Evolutionary conservation across 1,140 invertebrate genomes (phyloP).

Genomic region (Hypothenemus hampei): DNA sequence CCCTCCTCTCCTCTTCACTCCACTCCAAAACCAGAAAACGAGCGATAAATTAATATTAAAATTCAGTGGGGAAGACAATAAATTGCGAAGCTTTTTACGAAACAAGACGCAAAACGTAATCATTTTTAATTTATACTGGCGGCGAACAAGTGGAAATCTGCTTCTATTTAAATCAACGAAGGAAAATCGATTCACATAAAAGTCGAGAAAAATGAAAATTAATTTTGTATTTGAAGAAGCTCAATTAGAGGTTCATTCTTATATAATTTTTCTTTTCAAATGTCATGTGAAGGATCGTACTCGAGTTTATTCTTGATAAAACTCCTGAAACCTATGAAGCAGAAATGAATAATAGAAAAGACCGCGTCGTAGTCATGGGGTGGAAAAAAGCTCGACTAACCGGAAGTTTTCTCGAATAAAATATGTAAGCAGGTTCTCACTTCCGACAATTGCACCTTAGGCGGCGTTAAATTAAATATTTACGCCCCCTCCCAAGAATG

Average conservation of each 20-base stretch:
- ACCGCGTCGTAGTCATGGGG: neutral
- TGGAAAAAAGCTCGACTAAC: constrained; percentile 11
- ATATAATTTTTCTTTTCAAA: no score
- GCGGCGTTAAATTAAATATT: constrained; percentile 26
- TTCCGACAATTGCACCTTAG: constrained; percentile 22
- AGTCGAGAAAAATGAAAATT: no score
- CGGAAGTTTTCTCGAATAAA: constrained; percentile 15
- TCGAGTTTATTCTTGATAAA: constrained; percentile 11
- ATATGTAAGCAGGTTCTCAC: constrained; percentile 13
- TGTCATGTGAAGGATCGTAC: no score
- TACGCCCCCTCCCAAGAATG: constrained; percentile 8
- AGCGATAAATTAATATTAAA: constrained; percentile 11
- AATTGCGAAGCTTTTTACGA: constrained; percentile 1
- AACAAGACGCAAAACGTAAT: constrained; percentile 1
- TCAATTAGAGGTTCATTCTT: no score
- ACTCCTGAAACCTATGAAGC: constrained; percentile 8
- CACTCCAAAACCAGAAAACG: neutral
- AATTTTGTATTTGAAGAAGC: no score
- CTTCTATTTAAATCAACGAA: no score
- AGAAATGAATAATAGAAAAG: constrained; percentile 23
- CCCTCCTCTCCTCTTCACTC: no score
- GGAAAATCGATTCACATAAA: no score
- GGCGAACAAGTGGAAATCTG: no score
- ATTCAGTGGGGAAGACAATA: neutral
- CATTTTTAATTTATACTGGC: neutral